These are phyloP conservation scores for Calliphora vicina DNA, from an alignment of 1,140 invertebrate species.

Conservation along the genomic window DNA sequence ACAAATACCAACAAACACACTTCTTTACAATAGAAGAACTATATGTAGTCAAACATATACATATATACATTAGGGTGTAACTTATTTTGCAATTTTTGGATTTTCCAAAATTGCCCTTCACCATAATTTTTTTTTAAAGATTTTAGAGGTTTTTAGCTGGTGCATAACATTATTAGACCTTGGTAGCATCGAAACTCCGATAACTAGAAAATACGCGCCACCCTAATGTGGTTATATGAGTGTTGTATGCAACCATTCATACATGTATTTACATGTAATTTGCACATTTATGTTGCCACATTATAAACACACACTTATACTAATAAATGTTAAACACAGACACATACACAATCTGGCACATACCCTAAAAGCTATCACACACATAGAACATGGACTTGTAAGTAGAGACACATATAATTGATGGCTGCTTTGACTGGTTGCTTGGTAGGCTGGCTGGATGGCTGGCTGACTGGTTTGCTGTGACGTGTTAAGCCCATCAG, in stretches of 20 bases:
- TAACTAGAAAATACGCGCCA: no score
- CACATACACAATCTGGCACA: neutral
- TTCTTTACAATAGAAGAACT: no score
- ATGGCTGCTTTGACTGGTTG: slow-evolving; percentile 11
- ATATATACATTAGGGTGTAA: no score
- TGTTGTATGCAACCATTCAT: neutral
- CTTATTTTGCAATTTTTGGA: no score
- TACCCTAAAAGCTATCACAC: neutral
- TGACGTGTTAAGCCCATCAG: slow-evolving; percentile 29
- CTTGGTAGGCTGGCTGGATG: neutral
- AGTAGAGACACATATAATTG: neutral
- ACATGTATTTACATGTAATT: slow-evolving; percentile 28
- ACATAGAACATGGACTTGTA: no score
- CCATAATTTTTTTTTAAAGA: no score
- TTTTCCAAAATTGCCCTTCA: no score
- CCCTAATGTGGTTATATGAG: no score
- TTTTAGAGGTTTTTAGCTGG: no score
- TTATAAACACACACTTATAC: slow-evolving; percentile 9
- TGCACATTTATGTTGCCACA: slow-evolving; percentile 26
- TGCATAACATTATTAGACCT: no score
- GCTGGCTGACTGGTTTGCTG: neutral
- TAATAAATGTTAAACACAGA: neutral
- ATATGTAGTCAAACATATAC: no score
- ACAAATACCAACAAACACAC: neutral
- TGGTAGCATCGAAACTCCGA: no score